Evolutionary conservation across 2,113 vertebrate genomes (phyloP), one percentile per base, ranked within the genome.

Genomic region (Forbesichthys papilliferus): DNA sequence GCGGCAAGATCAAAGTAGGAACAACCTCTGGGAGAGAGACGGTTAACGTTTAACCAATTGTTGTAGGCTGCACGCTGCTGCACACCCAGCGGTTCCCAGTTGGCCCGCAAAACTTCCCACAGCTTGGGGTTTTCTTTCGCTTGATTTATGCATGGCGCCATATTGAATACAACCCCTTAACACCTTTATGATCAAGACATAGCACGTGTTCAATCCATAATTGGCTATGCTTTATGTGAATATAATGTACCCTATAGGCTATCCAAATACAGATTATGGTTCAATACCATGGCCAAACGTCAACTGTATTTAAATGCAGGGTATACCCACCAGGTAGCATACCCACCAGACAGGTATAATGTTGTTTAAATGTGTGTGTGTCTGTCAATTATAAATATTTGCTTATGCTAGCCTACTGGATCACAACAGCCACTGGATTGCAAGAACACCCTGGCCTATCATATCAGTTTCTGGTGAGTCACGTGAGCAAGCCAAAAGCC

Each of bases 41-140:
- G 60, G 84, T 88, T 86, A 87, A 89, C 79, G 80, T 85, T 87
- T 86, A 84, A 86, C 80, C 88, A 87, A 84, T 84, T 87, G 87
- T 85, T 64, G 64, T 60, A 84, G 80, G 84, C 77, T 84, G 80
- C 73, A 64, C 54, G 66, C 68, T 68, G 69, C 79, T 74, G 73
- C 71, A 71, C 77, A 76, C 68, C 58, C 64, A 60, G 81, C 81
- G 11, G 9, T 16, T n/a, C 55, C 85, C 79, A 47, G 66, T 69
- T 84, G 65, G 60, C 80, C 74, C 70, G 69, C 60, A 65, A 59
- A 82, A 69, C 71, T 7, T 34, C 68, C 67, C 69, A 68, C 76
- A 77, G 80, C 84, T 80, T 79, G 66, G 58, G 77, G 84, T 87
- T 84, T 80, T 55, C 36, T 75, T 59, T 34, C 10, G 14, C 54